Evolutionary conservation across 2,888 invertebrate genomes (phyloP).

Genomic region (Hermaeophaga mercurialis): DNA sequence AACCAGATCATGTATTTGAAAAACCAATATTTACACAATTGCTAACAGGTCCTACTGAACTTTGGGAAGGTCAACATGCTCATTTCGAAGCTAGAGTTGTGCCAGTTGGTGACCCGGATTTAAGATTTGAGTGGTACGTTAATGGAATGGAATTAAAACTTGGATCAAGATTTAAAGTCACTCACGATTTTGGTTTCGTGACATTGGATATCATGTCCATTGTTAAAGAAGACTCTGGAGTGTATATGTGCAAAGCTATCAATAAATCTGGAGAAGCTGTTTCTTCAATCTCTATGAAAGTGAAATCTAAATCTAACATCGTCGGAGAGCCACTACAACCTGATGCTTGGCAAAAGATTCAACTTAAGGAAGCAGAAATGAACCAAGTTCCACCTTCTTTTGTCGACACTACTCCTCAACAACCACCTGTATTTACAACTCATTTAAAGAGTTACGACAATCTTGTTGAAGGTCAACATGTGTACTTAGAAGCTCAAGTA

Average conservation of each 20-base stretch:
- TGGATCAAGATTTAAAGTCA: conserved; percentile 90
- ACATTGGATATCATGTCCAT: conserved; percentile 90
- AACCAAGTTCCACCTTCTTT: conserved; percentile 89
- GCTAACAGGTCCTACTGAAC: conserved; percentile 84
- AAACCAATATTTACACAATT: conserved; percentile 92
- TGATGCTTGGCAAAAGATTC: conserved; percentile 91
- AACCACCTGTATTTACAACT: conserved; percentile 95
- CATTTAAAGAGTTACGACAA: conserved; percentile 86
- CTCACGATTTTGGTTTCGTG: conserved; percentile 93
- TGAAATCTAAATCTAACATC: conserved; percentile 81
- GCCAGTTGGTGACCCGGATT: conserved; percentile 90
- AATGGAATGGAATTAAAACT: conserved; percentile 92
- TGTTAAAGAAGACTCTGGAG: conserved; percentile 86
- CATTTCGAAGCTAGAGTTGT: conserved; percentile 91
- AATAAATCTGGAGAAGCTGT: conserved; percentile 95
- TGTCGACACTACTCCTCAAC: conserved; percentile 81
- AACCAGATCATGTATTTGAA: conserved; percentile 81
- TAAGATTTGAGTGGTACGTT: conserved; percentile 94
- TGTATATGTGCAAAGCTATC: conserved; percentile 92
- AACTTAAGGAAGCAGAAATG: conserved; percentile 89
- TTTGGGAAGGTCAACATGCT: conserved; percentile 90
- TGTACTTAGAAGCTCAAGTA: conserved; percentile 86
- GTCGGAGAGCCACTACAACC: conserved; percentile 85
- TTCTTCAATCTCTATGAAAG: conserved; percentile 87
- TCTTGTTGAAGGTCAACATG: conserved; percentile 83